Evolutionary conservation across 2,113 vertebrate species (phyloP).

Genomic region (Gorsachius goisagi): DNA sequence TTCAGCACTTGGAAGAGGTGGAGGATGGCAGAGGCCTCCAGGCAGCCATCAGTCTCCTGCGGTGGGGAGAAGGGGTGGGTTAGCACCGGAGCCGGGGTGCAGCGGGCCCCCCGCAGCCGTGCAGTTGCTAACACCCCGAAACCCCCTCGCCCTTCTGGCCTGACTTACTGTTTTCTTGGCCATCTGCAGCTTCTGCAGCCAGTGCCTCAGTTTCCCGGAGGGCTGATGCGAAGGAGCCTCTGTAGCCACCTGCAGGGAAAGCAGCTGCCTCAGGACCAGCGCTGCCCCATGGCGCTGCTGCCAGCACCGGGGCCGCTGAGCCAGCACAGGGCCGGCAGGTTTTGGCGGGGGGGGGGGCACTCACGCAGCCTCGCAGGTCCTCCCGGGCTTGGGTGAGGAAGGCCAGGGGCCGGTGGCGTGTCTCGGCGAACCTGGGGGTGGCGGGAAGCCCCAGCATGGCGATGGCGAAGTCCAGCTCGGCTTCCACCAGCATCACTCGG

Average conservation of each 20-base stretch:
- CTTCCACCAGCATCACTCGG: slow-evolving; percentile 1
- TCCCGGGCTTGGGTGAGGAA: background rate
- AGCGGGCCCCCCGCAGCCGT: accelerated
- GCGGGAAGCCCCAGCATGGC: background rate
- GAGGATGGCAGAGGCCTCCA: background rate
- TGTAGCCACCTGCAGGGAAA: background rate
- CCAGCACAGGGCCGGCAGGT: accelerated
- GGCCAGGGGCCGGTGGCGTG: background rate
- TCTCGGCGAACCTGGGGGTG: accelerated
- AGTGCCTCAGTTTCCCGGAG: background rate
- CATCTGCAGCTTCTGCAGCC: slow-evolving; percentile 5
- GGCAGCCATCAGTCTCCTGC: background rate
- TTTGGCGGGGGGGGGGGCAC: background rate
- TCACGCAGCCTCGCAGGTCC: slow-evolving; percentile 32
- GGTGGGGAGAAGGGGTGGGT: accelerated
- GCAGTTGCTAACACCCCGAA: accelerated
- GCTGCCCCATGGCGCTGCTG: accelerated
- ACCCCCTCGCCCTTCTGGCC: accelerated
- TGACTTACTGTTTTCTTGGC: background rate
- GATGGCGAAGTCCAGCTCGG: background rate
- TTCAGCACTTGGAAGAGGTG: background rate
- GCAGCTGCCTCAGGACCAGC: accelerated
- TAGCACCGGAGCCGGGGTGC: accelerated
- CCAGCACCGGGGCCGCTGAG: accelerated
- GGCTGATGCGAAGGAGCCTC: background rate